A percentile compares a stretch with the other conserved stretches of the same genome.
Conservation (phyloP, 2,113 vertebrate genomes). For the Lophochroa leadbeateri region DNA sequence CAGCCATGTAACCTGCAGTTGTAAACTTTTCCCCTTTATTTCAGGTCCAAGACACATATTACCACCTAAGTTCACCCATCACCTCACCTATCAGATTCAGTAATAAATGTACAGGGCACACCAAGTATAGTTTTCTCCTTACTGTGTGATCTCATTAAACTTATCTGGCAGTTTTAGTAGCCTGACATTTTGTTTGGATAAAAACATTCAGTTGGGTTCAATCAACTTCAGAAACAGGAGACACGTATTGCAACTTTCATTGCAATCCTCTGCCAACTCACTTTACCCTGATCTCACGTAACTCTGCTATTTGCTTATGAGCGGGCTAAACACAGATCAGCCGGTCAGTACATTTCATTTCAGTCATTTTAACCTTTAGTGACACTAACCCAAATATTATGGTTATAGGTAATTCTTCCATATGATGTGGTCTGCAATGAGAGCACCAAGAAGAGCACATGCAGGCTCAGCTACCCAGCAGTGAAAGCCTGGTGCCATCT, state of each 20-base stretch:
- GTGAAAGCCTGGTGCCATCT: constrained; percentile 59
- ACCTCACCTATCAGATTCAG: not conserved
- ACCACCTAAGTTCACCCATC: not conserved
- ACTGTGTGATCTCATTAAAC: not conserved
- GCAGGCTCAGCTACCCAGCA: not conserved
- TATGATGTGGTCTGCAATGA: fast-evolving
- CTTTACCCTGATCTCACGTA: fast-evolving
- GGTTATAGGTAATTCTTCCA: not conserved
- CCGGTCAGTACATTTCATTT: not conserved
- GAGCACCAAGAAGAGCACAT: not conserved
- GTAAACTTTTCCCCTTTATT: not conserved
- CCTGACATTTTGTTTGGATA: not conserved
- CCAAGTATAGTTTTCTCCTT: fast-evolving
- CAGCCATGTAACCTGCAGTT: not conserved
- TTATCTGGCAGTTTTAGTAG: not conserved
- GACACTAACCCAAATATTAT: not conserved
- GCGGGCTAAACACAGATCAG: not conserved
- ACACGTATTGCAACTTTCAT: fast-evolving
- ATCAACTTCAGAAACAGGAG: not conserved
- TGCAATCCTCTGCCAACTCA: not conserved
- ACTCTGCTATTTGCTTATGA: not conserved
- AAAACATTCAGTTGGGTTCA: not conserved
- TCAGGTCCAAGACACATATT: not conserved
- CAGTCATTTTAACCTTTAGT: not conserved
- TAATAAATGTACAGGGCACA: not conserved